Evolutionary conservation across 2,888 invertebrate species (phyloP).

Genomic region (Bellardia pandia): DNA sequence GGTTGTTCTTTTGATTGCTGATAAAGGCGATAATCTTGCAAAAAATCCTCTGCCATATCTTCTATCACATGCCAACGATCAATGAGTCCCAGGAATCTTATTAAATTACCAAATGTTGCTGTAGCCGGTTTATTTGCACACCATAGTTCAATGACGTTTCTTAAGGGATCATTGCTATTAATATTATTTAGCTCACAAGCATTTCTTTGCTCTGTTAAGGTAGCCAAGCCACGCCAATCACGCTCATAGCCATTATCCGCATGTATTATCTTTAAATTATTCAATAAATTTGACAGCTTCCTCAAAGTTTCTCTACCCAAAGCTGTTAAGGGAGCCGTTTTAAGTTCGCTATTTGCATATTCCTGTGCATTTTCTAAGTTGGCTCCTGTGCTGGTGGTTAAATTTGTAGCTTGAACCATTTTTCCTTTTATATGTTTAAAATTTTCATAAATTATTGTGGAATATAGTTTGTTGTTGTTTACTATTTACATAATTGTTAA

Average conservation of each 20-base stretch:
- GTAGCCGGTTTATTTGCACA: slow-evolving; percentile 82
- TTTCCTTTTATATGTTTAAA: background rate
- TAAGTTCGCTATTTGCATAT: background rate
- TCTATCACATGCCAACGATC: slow-evolving; percentile 92
- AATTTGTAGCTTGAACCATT: background rate
- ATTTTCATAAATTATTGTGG: background rate
- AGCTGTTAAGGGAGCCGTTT: slow-evolving; percentile 83
- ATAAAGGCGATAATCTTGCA: slow-evolving; percentile 25
- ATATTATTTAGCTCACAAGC: slow-evolving; percentile 84
- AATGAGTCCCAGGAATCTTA: slow-evolving; percentile 86
- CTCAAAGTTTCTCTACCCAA: slow-evolving; percentile 84
- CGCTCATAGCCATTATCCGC: slow-evolving; percentile 87
- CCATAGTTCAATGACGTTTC: slow-evolving; percentile 87
- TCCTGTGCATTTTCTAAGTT: background rate
- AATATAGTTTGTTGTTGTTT: background rate
- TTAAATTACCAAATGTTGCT: slow-evolving; percentile 86
- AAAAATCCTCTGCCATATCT: slow-evolving; percentile 86
- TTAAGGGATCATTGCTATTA: slow-evolving; percentile 85
- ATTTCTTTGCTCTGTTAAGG: slow-evolving; percentile 86
- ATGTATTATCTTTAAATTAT: slow-evolving; percentile 88
- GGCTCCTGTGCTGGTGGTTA: background rate
- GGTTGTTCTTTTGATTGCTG: background rate
- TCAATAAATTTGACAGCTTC: slow-evolving; percentile 87
- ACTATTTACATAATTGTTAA: background rate
- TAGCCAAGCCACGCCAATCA: slow-evolving; percentile 92